Conservation (phyloP, 2,797 vertebrate genomes). For the Sorex maritimensis region DNA sequence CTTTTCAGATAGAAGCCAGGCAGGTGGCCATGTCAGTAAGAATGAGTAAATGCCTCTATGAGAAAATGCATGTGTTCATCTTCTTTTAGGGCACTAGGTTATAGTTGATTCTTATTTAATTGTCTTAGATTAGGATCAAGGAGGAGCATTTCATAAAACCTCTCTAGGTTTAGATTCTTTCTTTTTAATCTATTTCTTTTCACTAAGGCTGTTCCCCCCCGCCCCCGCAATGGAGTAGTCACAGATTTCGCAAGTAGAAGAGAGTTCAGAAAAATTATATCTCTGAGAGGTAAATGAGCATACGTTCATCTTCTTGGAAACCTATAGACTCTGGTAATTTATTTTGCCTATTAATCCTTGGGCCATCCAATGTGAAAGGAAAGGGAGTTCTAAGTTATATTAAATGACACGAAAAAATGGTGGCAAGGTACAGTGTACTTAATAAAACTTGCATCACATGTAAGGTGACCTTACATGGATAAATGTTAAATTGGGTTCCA, state of each 20-base stretch:
- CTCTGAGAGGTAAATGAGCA: background rate
- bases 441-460: background rate
- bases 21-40: background rate
- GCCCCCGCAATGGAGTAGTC: background rate
- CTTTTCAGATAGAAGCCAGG: slow-evolving; percentile 31
- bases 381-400: slow-evolving; percentile 9
- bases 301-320: background rate
- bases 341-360: slow-evolving; percentile 10
- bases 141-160: background rate
- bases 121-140: background rate
- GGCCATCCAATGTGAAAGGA: background rate
- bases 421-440: background rate
- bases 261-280: background rate
- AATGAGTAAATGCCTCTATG: background rate
- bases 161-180: slow-evolving; percentile 15
- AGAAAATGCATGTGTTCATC: background rate
- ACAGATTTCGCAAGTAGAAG: background rate
- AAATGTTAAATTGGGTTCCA: background rate
- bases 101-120: slow-evolving; percentile 23
- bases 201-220: background rate
- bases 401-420: background rate
- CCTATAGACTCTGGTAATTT: background rate
- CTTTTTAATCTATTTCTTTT: background rate
- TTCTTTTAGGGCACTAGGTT: background rate
- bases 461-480: background rate